These are phyloP conservation scores for Planiliza haematocheilus DNA, from an alignment of 2,113 vertebrate genomes.

Conservation along the genomic window DNA sequence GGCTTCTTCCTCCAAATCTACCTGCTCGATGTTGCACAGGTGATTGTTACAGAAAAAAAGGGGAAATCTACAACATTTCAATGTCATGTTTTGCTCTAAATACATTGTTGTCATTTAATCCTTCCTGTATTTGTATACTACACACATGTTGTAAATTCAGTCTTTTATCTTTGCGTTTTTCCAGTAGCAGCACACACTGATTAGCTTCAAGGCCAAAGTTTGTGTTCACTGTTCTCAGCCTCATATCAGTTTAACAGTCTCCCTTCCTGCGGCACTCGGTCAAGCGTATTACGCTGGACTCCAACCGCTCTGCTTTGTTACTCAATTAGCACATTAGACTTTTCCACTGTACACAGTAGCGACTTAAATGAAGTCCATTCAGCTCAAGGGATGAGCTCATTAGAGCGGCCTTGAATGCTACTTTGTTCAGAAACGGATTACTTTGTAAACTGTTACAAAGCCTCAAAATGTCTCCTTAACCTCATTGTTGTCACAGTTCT, in stretches of 20 bases:
- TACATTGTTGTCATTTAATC: no score
- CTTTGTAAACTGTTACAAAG: neutral
- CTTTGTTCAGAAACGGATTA: conserved; percentile 9
- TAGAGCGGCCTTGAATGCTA: conserved; percentile 19
- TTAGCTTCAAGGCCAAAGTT: neutral
- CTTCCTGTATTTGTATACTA: neutral
- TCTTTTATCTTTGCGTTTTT: neutral
- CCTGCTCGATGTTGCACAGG: conserved; percentile 93
- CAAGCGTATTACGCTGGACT: conserved; percentile 39
- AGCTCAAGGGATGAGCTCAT: conserved; percentile 31
- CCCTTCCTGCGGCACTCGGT: neutral
- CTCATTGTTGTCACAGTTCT: neutral
- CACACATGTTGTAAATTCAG: neutral
- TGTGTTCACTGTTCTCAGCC: neutral
- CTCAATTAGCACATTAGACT: conserved; percentile 45
- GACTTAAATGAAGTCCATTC: conserved; percentile 20
- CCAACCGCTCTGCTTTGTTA: conserved; percentile 56
- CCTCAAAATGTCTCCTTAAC: neutral
- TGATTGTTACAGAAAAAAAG: conserved; percentile 64
- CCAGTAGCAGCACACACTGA: neutral
- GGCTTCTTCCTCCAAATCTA: conserved; percentile 97
- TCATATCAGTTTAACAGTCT: conserved; percentile 47
- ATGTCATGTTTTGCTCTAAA: no score
- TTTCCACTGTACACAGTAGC: conserved; percentile 39
- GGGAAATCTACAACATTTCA: no score